A percentile compares a stretch with the other conserved stretches of the same genome.
Conservation (phyloP, 2,113 vertebrate genomes). For the Pimephales promelas region DNA sequence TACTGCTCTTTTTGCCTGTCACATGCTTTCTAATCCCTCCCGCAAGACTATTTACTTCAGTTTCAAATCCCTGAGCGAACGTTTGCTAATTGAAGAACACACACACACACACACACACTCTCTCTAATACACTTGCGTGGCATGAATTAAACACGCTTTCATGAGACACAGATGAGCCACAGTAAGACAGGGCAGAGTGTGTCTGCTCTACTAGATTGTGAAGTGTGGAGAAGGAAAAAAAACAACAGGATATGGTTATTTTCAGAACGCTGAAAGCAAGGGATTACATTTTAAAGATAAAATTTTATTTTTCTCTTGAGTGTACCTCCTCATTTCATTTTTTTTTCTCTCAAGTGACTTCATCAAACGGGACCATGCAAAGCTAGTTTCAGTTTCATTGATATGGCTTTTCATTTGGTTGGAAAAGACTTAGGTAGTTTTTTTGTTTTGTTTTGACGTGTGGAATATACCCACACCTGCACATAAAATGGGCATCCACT, state of each 20-base stretch:
- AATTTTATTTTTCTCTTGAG: background rate
- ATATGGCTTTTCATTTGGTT: background rate
- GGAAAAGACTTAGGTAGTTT: background rate
- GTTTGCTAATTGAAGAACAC: conserved; percentile 55
- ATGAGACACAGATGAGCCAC: conserved; percentile 47
- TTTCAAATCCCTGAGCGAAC: background rate
- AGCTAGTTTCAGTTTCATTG: background rate
- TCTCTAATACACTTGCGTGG: background rate
- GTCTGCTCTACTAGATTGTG: conserved; percentile 46
- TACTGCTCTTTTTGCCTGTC: background rate
- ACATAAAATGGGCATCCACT: background rate
- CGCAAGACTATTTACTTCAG: background rate
- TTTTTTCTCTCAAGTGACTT: background rate
- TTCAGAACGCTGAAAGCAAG: background rate
- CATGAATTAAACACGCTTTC: conserved; percentile 35
- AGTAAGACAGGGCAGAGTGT: conserved; percentile 59
- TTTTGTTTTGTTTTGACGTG: background rate
- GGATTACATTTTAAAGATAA: background rate
- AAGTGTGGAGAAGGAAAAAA: background rate
- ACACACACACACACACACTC: background rate
- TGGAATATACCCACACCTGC: background rate
- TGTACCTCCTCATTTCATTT: background rate
- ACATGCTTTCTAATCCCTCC: background rate
- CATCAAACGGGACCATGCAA: background rate
- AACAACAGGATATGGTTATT: background rate